These are phyloP conservation scores for Melanerpes aurifrons DNA, from an alignment of 2,113 vertebrate genomes.

Conservation along the genomic window DNA sequence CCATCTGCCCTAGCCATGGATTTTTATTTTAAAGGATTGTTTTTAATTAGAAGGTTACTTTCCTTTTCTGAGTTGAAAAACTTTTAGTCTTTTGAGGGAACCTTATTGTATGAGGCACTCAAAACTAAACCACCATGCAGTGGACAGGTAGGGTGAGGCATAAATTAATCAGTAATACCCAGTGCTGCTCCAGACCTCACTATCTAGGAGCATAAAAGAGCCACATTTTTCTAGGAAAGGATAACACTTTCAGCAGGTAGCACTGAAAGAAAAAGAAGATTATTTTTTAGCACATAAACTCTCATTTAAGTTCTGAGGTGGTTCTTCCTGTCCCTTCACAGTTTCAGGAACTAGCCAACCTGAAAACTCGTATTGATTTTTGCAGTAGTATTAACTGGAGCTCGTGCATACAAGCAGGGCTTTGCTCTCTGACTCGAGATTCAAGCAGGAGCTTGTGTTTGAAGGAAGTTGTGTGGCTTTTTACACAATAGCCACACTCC, in stretches of 20 bases:
- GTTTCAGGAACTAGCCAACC: not conserved
- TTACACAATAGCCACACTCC: fast-evolving
- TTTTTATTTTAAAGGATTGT: not conserved
- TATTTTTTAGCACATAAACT: not conserved
- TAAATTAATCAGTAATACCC: not conserved
- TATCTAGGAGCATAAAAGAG: not conserved
- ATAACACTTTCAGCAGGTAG: not conserved
- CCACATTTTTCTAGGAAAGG: not conserved
- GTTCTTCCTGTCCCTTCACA: not conserved
- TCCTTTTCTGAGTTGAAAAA: not conserved
- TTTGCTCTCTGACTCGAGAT: not conserved
- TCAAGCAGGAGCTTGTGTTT: not conserved
- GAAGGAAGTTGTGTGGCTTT: not conserved
- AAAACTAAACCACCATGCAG: not conserved
- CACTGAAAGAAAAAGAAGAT: not conserved
- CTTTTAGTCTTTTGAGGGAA: not conserved
- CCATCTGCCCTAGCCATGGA: not conserved
- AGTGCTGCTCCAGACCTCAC: not conserved
- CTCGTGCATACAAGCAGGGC: not conserved
- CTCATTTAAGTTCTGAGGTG: not conserved
- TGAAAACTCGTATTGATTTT: not conserved
- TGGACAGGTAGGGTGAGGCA: not conserved
- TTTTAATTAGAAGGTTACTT: not conserved
- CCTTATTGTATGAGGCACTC: not conserved
- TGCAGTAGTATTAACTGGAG: not conserved